Percentiles rank a stretch among this genome's conserved stretches.
Evolutionary conservation across 1,140 invertebrate genomes (phyloP).

Genomic region (Eubasilissa regina): DNA sequence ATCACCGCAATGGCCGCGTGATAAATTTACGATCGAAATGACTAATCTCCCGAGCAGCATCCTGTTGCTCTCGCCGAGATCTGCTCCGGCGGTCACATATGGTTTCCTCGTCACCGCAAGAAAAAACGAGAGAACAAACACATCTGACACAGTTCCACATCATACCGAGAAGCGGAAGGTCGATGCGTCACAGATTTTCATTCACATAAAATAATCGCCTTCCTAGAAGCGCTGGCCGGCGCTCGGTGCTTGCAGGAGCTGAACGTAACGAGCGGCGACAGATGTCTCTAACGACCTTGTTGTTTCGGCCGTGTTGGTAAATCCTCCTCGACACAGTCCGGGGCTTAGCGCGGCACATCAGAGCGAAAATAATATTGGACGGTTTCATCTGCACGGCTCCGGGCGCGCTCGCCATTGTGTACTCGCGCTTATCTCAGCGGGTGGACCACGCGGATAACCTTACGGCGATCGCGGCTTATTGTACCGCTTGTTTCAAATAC

Average conservation of each 20-base stretch:
- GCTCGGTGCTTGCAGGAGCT: not conserved
- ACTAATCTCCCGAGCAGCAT: slow-evolving; percentile 6
- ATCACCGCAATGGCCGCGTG: not conserved
- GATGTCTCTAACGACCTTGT: slow-evolving; percentile 21
- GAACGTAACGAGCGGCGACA: slow-evolving; percentile 10
- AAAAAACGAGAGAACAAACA: slow-evolving; percentile 16
- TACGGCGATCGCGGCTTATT: too few relatives aligned
- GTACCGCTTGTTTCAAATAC: too few relatives aligned
- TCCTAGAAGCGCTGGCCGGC: not conserved
- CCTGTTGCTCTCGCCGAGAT: not conserved
- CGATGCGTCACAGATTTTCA: slow-evolving; percentile 28
- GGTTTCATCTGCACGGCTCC: too few relatives aligned
- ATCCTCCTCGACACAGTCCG: too few relatives aligned
- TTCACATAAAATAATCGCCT: slow-evolving; percentile 23
- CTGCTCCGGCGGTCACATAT: slow-evolving; percentile 24
- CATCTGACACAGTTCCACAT: slow-evolving; percentile 28
- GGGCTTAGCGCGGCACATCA: too few relatives aligned
- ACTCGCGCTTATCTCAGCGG: too few relatives aligned
- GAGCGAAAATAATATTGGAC: too few relatives aligned
- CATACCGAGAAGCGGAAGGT: slow-evolving; percentile 23
- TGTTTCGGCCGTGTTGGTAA: slow-evolving; percentile 9
- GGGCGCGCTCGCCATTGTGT: too few relatives aligned
- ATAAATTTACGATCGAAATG: slow-evolving; percentile 6
- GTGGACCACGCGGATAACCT: too few relatives aligned
- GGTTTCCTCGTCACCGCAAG: slow-evolving; percentile 29